A percentile compares a stretch with the other conserved stretches of the same genome.
Evolutionary conservation across 2,113 vertebrate species (phyloP).

Genomic region (Coptodon bakossiorum): DNA sequence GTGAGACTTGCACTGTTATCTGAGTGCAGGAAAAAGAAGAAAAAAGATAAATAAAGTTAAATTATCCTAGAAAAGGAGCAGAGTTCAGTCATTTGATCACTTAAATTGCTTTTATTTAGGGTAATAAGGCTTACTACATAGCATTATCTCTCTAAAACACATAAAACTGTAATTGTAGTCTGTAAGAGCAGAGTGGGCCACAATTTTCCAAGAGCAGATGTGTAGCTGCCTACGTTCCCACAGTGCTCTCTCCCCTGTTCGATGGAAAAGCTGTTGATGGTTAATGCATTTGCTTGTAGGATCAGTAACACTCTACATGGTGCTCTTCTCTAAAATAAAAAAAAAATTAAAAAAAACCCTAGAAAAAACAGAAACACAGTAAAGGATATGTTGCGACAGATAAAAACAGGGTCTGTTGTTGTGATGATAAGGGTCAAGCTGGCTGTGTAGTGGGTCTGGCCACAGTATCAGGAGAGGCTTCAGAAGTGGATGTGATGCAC

Average conservation of each 20-base stretch:
- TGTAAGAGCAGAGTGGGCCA: not conserved
- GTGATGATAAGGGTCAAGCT: slow-evolving; percentile 9
- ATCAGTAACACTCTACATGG: not conserved
- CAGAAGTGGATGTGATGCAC: not conserved
- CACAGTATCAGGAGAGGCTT: not conserved
- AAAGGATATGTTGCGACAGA: not conserved
- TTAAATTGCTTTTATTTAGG: slow-evolving; percentile 1
- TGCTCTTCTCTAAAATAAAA: not conserved
- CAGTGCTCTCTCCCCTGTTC: not conserved
- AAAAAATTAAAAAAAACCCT: not conserved
- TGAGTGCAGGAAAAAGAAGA: not conserved
- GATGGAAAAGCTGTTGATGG: not conserved
- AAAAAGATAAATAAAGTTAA: not conserved
- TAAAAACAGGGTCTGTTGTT: not conserved
- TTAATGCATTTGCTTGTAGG: not conserved
- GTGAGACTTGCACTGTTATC: not conserved
- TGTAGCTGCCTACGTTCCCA: not conserved
- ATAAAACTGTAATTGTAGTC: not conserved
- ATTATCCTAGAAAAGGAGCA: not conserved
- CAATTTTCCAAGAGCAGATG: not conserved
- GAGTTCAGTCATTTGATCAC: not conserved
- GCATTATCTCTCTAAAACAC: slow-evolving; percentile 1
- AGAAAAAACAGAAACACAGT: not conserved
- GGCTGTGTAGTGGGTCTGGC: not conserved
- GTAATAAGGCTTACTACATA: not conserved